Evolutionary conservation across 2,888 invertebrate genomes (phyloP).

Genomic region (Cantharis flavilabris): DNA sequence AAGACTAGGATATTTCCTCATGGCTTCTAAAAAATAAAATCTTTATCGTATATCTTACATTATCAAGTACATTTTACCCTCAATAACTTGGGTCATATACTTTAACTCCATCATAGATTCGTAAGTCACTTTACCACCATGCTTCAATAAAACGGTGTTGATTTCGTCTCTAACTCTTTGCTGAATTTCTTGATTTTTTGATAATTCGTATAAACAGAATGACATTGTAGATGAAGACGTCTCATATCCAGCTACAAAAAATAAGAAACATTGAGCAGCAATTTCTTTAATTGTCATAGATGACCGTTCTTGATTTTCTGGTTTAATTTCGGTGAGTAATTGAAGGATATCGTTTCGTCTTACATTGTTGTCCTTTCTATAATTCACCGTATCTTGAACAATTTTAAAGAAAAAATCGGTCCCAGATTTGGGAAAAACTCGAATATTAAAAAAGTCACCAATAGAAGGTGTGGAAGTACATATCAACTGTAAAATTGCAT

Average conservation of each 20-base stretch:
- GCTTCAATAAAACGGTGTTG: constrained; percentile 44
- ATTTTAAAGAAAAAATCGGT: not conserved
- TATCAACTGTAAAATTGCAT: not conserved
- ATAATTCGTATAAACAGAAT: constrained; percentile 58
- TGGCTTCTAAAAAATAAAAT: constrained; percentile 44
- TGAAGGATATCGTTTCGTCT: not conserved
- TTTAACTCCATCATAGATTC: constrained; percentile 57
- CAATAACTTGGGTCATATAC: constrained; percentile 57
- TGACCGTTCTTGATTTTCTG: no score
- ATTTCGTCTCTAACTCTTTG: constrained; percentile 54
- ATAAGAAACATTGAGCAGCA: constrained; percentile 41
- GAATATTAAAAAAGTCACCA: not conserved
- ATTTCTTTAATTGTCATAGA: constrained; percentile 1
- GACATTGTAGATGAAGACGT: constrained; percentile 52
- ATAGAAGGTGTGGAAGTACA: not conserved
- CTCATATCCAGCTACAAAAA: constrained; percentile 49
- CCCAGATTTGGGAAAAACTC: not conserved
- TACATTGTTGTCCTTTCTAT: not conserved
- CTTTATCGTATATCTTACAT: constrained; percentile 46
- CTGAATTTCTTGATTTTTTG: constrained; percentile 55
- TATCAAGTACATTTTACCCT: constrained; percentile 35
- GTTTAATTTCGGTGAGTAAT: not conserved
- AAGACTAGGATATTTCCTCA: constrained; percentile 48
- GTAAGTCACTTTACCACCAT: constrained; percentile 54
- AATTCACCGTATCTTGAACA: not conserved